Conservation (phyloP, 2,797 vertebrate genomes). For the Rhynchonycteris naso region DNA sequence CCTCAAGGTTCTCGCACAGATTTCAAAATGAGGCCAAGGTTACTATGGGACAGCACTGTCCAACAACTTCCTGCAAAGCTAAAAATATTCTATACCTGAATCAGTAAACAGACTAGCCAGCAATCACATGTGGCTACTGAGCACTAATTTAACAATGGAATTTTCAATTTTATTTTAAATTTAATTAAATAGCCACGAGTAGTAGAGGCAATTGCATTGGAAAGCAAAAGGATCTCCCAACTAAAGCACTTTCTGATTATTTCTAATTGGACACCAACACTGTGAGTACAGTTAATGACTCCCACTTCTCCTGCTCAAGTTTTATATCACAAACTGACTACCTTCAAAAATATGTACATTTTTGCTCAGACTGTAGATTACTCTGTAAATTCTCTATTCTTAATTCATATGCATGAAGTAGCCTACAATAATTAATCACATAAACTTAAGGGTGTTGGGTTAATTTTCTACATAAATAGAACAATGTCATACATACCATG, state of each 20-base stretch:
- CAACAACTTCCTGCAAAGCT: neutral
- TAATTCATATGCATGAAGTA: neutral
- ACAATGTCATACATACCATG: conserved; percentile 84
- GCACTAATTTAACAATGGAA: neutral
- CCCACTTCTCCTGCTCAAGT: neutral
- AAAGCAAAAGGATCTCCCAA: neutral
- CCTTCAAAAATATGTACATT: neutral
- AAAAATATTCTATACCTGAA: neutral
- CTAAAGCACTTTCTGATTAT: neutral
- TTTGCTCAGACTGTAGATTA: neutral
- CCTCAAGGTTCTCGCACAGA: neutral
- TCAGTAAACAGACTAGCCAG: neutral
- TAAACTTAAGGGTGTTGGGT: neutral
- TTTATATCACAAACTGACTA: neutral
- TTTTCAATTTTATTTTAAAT: neutral
- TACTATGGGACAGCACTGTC: neutral
- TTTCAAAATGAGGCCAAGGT: neutral
- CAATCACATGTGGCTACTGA: neutral
- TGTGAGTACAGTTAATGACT: neutral
- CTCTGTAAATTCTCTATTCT: neutral
- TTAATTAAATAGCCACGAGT: neutral
- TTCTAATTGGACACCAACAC: neutral
- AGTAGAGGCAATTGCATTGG: neutral
- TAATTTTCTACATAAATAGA: conserved; percentile 6
- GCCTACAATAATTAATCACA: neutral